Base-by-base conservation (phyloP, 2,113 vertebrate species). In the Egretta garzetta region DNA sequence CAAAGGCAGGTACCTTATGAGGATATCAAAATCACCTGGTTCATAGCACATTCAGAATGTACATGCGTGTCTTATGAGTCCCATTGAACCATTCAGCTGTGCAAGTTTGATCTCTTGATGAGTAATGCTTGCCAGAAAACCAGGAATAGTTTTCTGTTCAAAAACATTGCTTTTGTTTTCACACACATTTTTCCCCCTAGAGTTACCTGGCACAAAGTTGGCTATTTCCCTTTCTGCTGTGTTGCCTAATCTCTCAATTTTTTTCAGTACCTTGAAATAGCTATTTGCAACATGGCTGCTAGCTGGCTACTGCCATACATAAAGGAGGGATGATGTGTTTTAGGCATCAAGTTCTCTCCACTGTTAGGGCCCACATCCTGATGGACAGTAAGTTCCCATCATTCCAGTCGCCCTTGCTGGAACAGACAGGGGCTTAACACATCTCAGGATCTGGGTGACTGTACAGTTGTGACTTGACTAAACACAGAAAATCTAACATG, bases 131-230 rank as follows among this genome's bases (percentile, higher is more conserved):
- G 94, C 85, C 81, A 92, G 94, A 94, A 96, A 96, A 94, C 87
- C 18, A 90, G 58, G 30, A 93, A 59, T 1, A 47, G 84, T 90
- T 95, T 96, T 91, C 95, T 41, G 20, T 50, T 88, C 19, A 76
- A 86, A 97, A 97, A 96, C 95, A 96, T 96, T 95, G 93, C 94
- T 91, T 95, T 87, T 93, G 43, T 86, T 83, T 77, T 72, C 62
- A 86, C 43, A 72, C 17, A 5, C 2, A 30, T 58, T n/a, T 49
- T 58, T 27, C 4, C 12, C 0, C 15, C 37, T 33, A 6, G 26
- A 73, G 43, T 49, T 50, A 73, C 11, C 33, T 68, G 52, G 20
- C 43, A 64, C 6, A 14, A 96, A 73, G 22, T 50, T 64, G 11
- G 47, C 21, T 22, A 11, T 39, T 85, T 89, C 28, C 35, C 33